Evolutionary conservation across 92 coral and sea anemone species (phyloP).

Genomic region (Heteractis magnifica): DNA sequence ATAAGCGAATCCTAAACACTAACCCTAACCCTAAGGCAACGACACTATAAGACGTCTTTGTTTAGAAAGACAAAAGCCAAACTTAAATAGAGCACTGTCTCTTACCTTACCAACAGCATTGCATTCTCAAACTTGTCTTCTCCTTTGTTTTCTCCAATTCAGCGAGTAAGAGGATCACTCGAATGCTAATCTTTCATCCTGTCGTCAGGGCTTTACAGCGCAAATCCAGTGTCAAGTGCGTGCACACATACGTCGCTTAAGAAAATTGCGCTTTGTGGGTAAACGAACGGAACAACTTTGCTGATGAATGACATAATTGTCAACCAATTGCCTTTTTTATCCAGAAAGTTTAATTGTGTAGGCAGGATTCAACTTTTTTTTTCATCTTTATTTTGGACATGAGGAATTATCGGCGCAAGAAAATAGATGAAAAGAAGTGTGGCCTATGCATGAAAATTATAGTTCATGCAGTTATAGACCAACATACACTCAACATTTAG

Average conservation of each 20-base stretch:
- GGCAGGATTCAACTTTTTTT: background rate
- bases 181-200: background rate
- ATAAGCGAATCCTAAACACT: background rate
- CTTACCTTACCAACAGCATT: conserved; percentile 4
- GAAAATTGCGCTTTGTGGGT: background rate
- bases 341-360: background rate
- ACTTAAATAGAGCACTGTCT: background rate
- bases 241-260: background rate
- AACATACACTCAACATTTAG: too few species aligned
- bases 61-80: background rate
- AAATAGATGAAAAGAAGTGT: background rate
- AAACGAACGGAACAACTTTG: background rate
- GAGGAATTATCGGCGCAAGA: background rate
- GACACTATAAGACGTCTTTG: background rate
- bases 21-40: background rate
- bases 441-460: background rate
- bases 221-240: background rate
- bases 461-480: background rate
- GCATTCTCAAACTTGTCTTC: background rate
- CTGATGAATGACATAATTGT: background rate
- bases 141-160: background rate
- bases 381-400: background rate
- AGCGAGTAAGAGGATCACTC: background rate
- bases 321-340: background rate
- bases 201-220: background rate